Evolutionary conservation across 2,797 vertebrate genomes (phyloP).

Genomic region (Odontamblyopus rebecca): DNA sequence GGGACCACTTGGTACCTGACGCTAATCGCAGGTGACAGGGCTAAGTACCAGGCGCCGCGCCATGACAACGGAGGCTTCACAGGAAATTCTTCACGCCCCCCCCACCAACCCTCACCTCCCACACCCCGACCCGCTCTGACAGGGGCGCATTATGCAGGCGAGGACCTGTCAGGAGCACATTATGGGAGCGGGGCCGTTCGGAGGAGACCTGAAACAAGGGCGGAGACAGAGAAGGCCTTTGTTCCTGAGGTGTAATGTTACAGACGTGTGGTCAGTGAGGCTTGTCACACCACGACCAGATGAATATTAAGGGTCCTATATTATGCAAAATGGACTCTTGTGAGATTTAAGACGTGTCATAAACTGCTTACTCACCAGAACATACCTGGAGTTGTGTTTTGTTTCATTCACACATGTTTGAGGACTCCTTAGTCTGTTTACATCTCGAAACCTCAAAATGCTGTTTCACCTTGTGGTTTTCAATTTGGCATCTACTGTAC

Average conservation of each 20-base stretch:
- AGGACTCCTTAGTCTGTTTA: too few species aligned
- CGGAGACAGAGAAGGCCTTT: slow-evolving; percentile 12
- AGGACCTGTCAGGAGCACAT: slow-evolving; percentile 38
- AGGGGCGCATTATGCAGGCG: slow-evolving; percentile 68
- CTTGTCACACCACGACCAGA: background rate
- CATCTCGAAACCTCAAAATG: too few species aligned
- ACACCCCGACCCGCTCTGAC: slow-evolving; percentile 53
- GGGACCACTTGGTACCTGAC: slow-evolving; percentile 58
- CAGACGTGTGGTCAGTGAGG: background rate
- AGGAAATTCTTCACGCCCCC: slow-evolving; percentile 66
- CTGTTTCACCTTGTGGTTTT: too few species aligned
- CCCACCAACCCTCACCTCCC: slow-evolving; percentile 2
- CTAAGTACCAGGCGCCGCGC: slow-evolving; percentile 68
- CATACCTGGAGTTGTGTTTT: too few species aligned
- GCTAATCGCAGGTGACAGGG: slow-evolving; percentile 76
- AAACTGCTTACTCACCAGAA: too few species aligned
- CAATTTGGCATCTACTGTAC: too few species aligned
- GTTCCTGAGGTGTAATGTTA: background rate
- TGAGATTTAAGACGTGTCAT: too few species aligned
- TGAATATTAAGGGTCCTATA: background rate
- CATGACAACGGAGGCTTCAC: slow-evolving; percentile 63
- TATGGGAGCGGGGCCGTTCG: slow-evolving; percentile 22
- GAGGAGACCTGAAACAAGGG: slow-evolving; percentile 19
- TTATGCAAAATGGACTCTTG: too few species aligned
- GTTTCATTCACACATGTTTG: too few species aligned